A percentile compares a stretch with the other conserved stretches of the same genome.
Evolutionary conservation across 2,797 vertebrate genomes (phyloP).

Genomic region (Neosilurus mollespiculum): DNA sequence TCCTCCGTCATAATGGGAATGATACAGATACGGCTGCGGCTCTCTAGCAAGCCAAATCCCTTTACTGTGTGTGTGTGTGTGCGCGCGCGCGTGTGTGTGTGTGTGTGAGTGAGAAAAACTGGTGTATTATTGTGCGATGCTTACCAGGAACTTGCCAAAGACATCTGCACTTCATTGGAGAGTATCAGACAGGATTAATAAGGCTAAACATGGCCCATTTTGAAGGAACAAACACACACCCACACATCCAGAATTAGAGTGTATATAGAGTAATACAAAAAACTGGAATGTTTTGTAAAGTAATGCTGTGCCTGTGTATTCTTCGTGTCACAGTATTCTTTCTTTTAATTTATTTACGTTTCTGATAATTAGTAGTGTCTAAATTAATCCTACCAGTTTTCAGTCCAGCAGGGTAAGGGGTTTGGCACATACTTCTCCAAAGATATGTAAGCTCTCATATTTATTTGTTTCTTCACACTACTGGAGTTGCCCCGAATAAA

Average conservation of each 20-base stretch:
- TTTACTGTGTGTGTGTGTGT: constrained; percentile 21
- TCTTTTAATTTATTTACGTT: background rate
- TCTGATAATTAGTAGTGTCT: too few relatives aligned
- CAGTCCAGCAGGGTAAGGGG: background rate
- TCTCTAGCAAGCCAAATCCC: constrained; percentile 9
- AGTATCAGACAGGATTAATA: constrained; percentile 32
- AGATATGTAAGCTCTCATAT: background rate
- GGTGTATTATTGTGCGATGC: constrained; percentile 8
- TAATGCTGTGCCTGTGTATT: background rate
- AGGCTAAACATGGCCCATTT: constrained; percentile 11
- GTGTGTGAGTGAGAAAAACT: background rate
- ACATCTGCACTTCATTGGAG: constrained; percentile 21
- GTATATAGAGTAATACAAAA: background rate
- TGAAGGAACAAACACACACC: background rate
- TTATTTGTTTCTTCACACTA: background rate
- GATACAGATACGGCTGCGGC: constrained; percentile 3
- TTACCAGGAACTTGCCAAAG: constrained; percentile 37
- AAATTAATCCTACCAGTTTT: background rate
- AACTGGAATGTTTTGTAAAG: background rate
- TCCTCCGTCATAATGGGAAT: constrained; percentile 22
- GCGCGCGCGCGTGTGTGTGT: background rate
- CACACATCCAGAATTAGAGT: constrained; percentile 11
- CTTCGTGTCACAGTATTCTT: background rate
- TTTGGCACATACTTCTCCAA: background rate
- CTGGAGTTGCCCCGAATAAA: background rate